Conservation (phyloP, 2,888 invertebrate species). For the Prosapia bicincta region DNA sequence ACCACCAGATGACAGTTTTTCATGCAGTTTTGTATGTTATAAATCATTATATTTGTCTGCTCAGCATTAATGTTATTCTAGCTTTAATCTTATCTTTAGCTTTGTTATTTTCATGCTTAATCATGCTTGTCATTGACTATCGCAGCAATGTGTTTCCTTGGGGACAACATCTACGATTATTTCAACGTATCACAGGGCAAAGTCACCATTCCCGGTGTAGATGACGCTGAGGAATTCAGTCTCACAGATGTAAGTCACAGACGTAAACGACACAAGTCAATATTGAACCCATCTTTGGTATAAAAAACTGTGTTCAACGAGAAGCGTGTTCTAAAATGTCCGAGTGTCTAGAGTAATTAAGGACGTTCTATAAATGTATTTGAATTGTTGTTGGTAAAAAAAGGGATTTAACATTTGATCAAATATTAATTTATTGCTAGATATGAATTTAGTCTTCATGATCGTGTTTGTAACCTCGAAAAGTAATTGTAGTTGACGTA, state of each 20-base stretch:
- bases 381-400: no score
- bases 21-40: no score
- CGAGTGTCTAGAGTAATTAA: no score
- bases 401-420: no score
- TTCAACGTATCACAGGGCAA: slow-evolving; percentile 91
- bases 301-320: neutral
- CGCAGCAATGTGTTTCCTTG: slow-evolving; percentile 55
- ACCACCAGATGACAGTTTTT: no score
- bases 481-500: no score
- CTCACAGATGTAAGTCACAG: slow-evolving; percentile 72
- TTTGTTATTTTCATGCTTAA: neutral
- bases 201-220: slow-evolving; percentile 84
- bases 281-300: neutral
- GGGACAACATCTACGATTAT: slow-evolving; percentile 65
- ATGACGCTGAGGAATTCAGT: slow-evolving; percentile 84
- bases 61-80: neutral
- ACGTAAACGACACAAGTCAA: no score
- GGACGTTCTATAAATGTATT: no score
- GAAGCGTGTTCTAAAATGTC: no score
- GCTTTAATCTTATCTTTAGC: neutral
- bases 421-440: no score
- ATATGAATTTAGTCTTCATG: no score
- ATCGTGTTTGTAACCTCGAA: no score
- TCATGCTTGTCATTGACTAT: slow-evolving; percentile 8
- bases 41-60: neutral